A percentile compares a stretch with the other conserved stretches of the same genome.
Evolutionary conservation across 2,113 vertebrate species (phyloP).

Genomic region (Telmatochromis bifrenatus): DNA sequence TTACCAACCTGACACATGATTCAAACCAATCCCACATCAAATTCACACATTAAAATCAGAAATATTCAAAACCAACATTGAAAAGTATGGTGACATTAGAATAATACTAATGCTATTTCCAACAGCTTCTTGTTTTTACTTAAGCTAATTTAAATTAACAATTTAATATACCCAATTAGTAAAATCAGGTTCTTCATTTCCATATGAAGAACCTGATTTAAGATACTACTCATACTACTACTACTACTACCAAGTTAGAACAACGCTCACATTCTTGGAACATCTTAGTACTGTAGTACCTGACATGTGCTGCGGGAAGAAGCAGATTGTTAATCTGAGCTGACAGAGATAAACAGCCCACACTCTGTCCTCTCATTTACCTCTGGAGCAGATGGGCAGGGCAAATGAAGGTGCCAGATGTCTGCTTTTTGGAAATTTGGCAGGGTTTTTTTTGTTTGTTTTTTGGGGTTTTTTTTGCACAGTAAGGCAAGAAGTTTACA

Average conservation of each 20-base stretch:
- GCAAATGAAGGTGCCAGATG: background rate
- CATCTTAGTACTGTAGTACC: background rate
- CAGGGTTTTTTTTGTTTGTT: background rate
- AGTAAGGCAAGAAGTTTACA: background rate
- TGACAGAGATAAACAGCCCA: background rate
- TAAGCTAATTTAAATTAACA: background rate
- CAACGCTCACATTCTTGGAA: background rate
- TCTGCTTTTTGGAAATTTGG: background rate
- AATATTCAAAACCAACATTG: background rate
- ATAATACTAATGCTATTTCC: background rate
- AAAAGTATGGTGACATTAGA: background rate
- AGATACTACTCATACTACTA: background rate
- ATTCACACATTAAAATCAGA: background rate
- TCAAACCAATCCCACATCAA: background rate
- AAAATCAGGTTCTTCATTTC: background rate
- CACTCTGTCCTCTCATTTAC: background rate
- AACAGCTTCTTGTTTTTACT: background rate
- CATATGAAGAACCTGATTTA: background rate
- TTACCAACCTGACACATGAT: background rate
- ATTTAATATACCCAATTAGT: background rate
- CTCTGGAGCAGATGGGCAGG: background rate
- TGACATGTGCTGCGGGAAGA: background rate
- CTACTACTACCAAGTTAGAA: background rate
- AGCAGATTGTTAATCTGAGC: conserved; percentile 2
- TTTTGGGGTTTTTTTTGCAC: accelerated